These are phyloP conservation scores for Aleiodes leptofemur DNA, from an alignment of 2,888 invertebrate species.

Conservation along the genomic window DNA sequence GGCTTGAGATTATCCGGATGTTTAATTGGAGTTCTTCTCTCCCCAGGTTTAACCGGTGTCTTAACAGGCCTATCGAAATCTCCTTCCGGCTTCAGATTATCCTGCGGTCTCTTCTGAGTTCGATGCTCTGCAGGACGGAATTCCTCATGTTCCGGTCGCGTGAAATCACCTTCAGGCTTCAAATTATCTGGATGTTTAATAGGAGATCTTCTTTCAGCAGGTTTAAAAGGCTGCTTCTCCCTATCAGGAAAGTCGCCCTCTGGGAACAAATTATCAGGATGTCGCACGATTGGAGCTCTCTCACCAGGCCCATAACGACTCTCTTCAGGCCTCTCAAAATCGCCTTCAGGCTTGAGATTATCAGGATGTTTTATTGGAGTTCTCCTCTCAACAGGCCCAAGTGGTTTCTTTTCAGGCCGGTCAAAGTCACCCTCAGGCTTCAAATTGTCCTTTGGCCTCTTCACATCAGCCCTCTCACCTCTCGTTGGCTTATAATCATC, in stretches of 20 bases:
- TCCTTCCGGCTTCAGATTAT: constrained; percentile 77
- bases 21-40: constrained; percentile 76
- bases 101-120: constrained; percentile 77
- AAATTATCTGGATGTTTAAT: constrained; percentile 75
- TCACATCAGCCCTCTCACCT: constrained; percentile 61
- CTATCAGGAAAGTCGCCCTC: constrained; percentile 78
- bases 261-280: constrained; percentile 79
- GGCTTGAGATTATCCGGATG: constrained; percentile 77
- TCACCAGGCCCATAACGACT: constrained; percentile 76
- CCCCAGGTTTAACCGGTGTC: constrained; percentile 70
- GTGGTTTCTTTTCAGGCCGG: constrained; percentile 76
- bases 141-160: constrained; percentile 71
- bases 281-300: constrained; percentile 79
- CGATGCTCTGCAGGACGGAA: constrained; percentile 76
- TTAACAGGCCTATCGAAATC: constrained; percentile 76
- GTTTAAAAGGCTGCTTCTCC: constrained; percentile 68
- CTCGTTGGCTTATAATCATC: too few relatives aligned
- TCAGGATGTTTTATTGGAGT: constrained; percentile 77
- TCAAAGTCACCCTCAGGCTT: constrained; percentile 33
- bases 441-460: too few relatives aligned
- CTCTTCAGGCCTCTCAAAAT: too few relatives aligned
- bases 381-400: constrained; percentile 74
- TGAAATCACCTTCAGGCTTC: constrained; percentile 76
- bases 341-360: constrained; percentile 64
- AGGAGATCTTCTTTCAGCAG: constrained; percentile 72